Percentiles rank a stretch among this genome's conserved stretches.
These are phyloP conservation scores for Aproaerema taeniolella DNA, from an alignment of 2,888 invertebrate species.

Conservation along the genomic window DNA sequence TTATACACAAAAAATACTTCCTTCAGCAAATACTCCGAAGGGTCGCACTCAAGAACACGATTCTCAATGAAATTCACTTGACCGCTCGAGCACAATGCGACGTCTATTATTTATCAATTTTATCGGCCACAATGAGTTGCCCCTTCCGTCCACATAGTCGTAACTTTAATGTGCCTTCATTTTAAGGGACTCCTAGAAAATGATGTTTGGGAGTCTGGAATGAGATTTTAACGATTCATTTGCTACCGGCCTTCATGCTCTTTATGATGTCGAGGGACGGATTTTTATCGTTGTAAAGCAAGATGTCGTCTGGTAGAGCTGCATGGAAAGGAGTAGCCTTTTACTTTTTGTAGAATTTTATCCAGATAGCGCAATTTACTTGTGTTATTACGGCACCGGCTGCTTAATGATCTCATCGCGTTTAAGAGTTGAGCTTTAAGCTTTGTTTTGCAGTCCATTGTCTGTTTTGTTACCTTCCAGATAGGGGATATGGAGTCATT, in stretches of 20 bases:
- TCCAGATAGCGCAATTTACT: constrained; percentile 9
- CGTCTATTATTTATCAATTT: constrained; percentile 18
- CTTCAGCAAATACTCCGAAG: too few species aligned
- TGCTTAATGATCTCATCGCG: constrained; percentile 13
- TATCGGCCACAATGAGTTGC: constrained; percentile 20
- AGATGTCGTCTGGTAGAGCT: constrained; percentile 17
- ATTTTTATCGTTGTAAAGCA: constrained; percentile 24
- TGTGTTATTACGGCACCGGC: constrained; percentile 8
- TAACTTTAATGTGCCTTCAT: constrained; percentile 36
- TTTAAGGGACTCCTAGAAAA: constrained; percentile 35
- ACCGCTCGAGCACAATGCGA: too few species aligned
- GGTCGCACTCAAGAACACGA: too few species aligned
- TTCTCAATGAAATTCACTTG: too few species aligned
- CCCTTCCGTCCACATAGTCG: constrained; percentile 27
- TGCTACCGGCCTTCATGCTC: constrained; percentile 27
- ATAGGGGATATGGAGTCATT: not conserved
- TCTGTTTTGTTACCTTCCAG: constrained; percentile 16
- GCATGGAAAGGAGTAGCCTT: constrained; percentile 7
- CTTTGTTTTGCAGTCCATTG: constrained; percentile 9
- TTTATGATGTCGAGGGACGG: constrained; percentile 24
- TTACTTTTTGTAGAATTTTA: constrained; percentile 13
- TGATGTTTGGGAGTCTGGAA: constrained; percentile 34
- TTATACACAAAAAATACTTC: too few species aligned
- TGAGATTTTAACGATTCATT: constrained; percentile 48
- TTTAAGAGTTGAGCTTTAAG: constrained; percentile 10